Base-by-base conservation (phyloP, 2,797 vertebrate species). In the Gymnothorax reevesii region DNA sequence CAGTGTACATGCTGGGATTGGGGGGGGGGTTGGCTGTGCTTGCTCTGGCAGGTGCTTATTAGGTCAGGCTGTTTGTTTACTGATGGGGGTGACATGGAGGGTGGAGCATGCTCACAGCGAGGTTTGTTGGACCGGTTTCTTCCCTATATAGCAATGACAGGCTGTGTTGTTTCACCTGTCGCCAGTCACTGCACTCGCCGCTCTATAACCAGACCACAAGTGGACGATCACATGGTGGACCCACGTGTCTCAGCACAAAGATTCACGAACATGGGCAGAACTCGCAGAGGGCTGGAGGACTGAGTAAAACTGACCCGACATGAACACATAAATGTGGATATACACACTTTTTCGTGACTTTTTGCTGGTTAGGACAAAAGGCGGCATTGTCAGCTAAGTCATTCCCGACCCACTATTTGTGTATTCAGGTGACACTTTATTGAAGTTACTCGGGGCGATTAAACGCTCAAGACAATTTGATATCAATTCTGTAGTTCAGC, bases 131-230 rank as follows among this genome's bases (percentile, higher is more conserved):
- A 90, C 89, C 90, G 88, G 92, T 95, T 94, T 94, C 94, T 95
- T 95, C 96, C 95, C 95, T 96, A 96, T 96, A 97, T 97, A 96
- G 96, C 94, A 96, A 95, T 95, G 93, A 89, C 92, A 90, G 89
- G 90, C 93, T 89, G 86, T 95, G 95, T 95, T 96, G 94, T 95
- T 95, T 96, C 96, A 96, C 95, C 95, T 96, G 96, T 96, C 92
- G 92, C 89, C 62, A 91, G 91, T 94, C 92, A 90, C 90, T 90
- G 90, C 52, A 49, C 83, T 52, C 64, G 85, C 87, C 75, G 57
- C 90, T 89, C 89, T 90, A 95, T 95, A 96, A 94, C 92, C 94
- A 94, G 95, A 94, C 91, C 94, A 95, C 95, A 95, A 94, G 94
- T 93, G 92, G 92, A 87, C 84, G 89, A 94, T 95, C 94, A 95